Conservation (phyloP, 2,797 vertebrate species). For the Aulostomus chinensis region DNA sequence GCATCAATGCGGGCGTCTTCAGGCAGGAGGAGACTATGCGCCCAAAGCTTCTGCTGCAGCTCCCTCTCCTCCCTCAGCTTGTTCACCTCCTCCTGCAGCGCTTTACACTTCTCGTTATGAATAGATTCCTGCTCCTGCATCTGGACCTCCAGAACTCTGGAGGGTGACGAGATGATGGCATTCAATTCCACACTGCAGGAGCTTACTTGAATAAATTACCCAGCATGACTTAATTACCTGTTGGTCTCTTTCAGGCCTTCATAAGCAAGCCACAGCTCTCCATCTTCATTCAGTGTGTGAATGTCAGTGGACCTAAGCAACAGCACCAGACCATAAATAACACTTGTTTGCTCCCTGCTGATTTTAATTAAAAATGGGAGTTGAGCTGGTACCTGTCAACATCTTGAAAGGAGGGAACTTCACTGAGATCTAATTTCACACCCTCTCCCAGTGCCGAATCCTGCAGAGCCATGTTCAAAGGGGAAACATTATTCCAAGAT, state of each 20-base stretch:
- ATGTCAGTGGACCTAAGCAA: slow-evolving; percentile 77
- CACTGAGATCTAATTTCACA: slow-evolving; percentile 62
- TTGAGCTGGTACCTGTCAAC: slow-evolving; percentile 50
- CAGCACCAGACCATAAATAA: slow-evolving; percentile 2
- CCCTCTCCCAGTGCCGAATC: slow-evolving; percentile 60
- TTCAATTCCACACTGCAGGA: neutral
- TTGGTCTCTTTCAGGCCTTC: slow-evolving; percentile 96
- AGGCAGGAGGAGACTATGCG: slow-evolving; percentile 88
- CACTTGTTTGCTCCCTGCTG: neutral
- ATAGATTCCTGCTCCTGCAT: slow-evolving; percentile 85
- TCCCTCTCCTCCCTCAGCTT: slow-evolving; percentile 87
- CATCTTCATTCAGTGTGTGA: slow-evolving; percentile 93
- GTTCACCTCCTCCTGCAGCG: slow-evolving; percentile 85
- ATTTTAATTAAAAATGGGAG: neutral
- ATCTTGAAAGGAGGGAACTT: slow-evolving; percentile 55
- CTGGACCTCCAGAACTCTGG: slow-evolving; percentile 89
- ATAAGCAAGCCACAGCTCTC: slow-evolving; percentile 94
- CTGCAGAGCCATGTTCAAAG: slow-evolving; percentile 31
- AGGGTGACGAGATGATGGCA: neutral
- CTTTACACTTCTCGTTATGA: slow-evolving; percentile 81
- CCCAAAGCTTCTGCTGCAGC: slow-evolving; percentile 88
- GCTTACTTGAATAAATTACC: neutral
- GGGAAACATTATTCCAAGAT: neutral
- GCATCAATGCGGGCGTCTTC: slow-evolving; percentile 90
- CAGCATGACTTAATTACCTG: slow-evolving; percentile 75